Base-by-base conservation (phyloP, 2,797 vertebrate genomes). In the Eupleurogrammus muticus region DNA sequence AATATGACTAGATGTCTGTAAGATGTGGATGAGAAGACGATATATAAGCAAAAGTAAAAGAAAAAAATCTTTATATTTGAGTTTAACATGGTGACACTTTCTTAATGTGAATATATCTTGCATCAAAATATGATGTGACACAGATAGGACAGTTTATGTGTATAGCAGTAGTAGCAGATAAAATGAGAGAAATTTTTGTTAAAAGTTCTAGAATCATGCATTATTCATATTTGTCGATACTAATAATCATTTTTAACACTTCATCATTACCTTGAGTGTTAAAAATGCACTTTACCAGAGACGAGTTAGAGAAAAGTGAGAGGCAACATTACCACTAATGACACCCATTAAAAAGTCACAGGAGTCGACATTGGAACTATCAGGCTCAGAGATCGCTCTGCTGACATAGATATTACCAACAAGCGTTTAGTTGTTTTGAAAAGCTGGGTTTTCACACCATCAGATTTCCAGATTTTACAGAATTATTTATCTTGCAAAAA, bases 241-340 rank as follows among this genome's bases (percentile, higher is more conserved):
- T 34, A 60, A 1, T 74, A 47, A 71, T 78, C 24, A 48, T 49
- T 58, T 8, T 35, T n/a, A 63, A 66, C 56, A 53, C 40, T 32
- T 51, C 1, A 46, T 0, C 0, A 9, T 63, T 32, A 21, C 5
- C 32, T 53, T 61, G 16, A 34, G n/a, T n/a, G n/a, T n/a, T n/a
- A n/a, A 21, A 3, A 3, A 17, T 14, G 20, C 6, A 6, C 57
- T 24, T 44, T 49, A 36, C 9, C 46, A 38, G 21, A 17, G 50
- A 58, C 5, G 20, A 58, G 34, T 21, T 0, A 11, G 5, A 32
- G 44, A 16, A 28, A 38, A 36, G 44, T 40, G 19, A 38, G 23
- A 70, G 23, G 23, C 46, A 32, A 36, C 9, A 21, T 58, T 82
- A 64, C 49, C 36, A 21, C 48, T 0, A 36, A 62, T 62, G 35